Percentiles rank a stretch among this genome's conserved stretches.
phyloP scores from a whole-genome alignment of 1,140 invertebrate genomes.

The Amyelois transitella region DNA sequence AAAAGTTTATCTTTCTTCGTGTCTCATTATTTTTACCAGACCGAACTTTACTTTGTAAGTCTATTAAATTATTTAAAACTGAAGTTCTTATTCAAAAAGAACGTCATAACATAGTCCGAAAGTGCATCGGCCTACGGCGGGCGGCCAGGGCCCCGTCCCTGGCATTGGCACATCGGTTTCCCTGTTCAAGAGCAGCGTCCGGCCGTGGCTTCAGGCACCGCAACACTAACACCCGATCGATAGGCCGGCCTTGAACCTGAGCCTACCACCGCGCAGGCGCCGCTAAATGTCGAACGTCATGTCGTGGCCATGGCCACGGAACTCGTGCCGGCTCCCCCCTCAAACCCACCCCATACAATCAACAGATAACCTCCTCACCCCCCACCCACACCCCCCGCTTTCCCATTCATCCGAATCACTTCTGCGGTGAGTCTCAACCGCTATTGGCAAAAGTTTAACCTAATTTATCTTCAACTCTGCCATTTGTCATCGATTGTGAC shows the following conservation, averaged over 20 bases:
- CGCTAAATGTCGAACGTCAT: slow-evolving; percentile 51
- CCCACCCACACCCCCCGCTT: slow-evolving; percentile 6
- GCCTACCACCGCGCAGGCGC: slow-evolving; percentile 42
- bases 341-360: slow-evolving; percentile 13
- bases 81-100: not conserved
- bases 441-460: slow-evolving; percentile 14
- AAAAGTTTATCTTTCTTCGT: too few species aligned
- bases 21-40: not conserved
- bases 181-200: slow-evolving; percentile 29
- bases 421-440: slow-evolving; percentile 19
- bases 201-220: slow-evolving; percentile 36
- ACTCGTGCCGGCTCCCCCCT: slow-evolving; percentile 26
- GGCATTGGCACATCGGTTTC: slow-evolving; percentile 44
- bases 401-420: slow-evolving; percentile 45
- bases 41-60: too few species aligned
- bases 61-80: not conserved
- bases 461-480: slow-evolving; percentile 48
- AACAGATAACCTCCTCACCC: not conserved
- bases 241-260: slow-evolving; percentile 57
- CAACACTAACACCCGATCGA: slow-evolving; percentile 46
- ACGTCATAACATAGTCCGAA: not conserved
- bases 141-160: slow-evolving; percentile 18
- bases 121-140: not conserved
- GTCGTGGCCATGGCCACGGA: slow-evolving; percentile 57
- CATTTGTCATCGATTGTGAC: slow-evolving; percentile 59